Conservation (phyloP, 2,113 vertebrate genomes). For the Motacilla alba region DNA sequence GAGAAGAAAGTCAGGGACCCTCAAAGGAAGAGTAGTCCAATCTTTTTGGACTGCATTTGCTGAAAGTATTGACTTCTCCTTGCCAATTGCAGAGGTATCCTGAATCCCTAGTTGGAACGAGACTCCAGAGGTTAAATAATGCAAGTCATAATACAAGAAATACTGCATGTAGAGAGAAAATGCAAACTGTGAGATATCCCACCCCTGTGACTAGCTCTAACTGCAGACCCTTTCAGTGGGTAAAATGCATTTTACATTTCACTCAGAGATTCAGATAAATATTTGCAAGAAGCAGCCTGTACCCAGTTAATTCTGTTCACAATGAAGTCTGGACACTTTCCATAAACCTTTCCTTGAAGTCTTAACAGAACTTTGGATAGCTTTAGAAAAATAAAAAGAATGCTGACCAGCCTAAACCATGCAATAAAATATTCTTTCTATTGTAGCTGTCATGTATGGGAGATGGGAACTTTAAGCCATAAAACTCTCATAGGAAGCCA, state of each 20-base stretch:
- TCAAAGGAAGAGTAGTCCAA: not conserved
- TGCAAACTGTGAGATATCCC: not conserved
- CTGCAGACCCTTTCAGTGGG: not conserved
- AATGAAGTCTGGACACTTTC: not conserved
- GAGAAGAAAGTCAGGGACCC: not conserved
- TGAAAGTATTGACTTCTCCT: not conserved
- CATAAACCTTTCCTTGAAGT: conserved; percentile 9
- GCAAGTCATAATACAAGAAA: not conserved
- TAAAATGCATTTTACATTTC: not conserved
- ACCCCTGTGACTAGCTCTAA: not conserved
- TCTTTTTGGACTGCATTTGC: not conserved
- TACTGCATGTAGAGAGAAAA: not conserved
- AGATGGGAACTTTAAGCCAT: not conserved
- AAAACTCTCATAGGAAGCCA: conserved; percentile 3
- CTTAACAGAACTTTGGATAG: not conserved
- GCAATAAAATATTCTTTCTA: not conserved
- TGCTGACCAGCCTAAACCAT: not conserved
- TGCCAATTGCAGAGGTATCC: not conserved
- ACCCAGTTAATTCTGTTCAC: not conserved
- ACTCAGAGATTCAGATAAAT: not conserved
- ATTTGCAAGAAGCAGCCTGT: not conserved
- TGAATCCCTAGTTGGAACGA: not conserved
- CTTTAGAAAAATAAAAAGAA: conserved; percentile 19
- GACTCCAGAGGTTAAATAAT: not conserved
- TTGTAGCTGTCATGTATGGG: not conserved